Evolutionary conservation across 2,113 vertebrate genomes (phyloP).

Genomic region (Gambusia holbrooki): DNA sequence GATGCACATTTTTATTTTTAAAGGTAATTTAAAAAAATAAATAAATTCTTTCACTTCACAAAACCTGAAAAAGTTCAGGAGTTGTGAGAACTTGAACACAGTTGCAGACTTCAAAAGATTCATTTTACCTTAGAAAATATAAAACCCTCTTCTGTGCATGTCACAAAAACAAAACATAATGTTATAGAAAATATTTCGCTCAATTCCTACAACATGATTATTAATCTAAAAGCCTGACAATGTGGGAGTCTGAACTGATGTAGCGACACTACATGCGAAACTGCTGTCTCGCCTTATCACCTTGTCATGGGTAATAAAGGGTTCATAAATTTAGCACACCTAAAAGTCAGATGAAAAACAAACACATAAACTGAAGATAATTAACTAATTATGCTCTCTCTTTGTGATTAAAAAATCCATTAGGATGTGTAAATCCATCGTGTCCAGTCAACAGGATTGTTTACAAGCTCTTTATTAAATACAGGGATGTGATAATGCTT

Average conservation of each 20-base stretch:
- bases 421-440: not conserved
- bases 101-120: too few species aligned
- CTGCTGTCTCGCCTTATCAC: not conserved
- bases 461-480: conserved; percentile 13
- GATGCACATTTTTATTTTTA: too few species aligned
- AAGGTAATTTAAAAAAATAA: too few species aligned
- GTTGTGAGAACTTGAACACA: too few species aligned
- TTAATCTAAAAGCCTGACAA: not conserved
- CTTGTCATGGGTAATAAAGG: not conserved
- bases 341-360: not conserved
- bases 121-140: too few species aligned
- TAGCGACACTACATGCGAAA: too few species aligned
- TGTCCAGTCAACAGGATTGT: conserved; percentile 3
- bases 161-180: not conserved
- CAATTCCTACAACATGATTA: not conserved
- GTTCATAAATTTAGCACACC: not conserved
- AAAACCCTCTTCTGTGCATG: too few species aligned
- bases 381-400: not conserved
- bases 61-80: too few species aligned
- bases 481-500: not conserved
- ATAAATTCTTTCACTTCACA: too few species aligned
- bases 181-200: not conserved
- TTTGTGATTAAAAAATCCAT: conserved; percentile 7
- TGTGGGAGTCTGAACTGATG: not conserved
- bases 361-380: not conserved